Evolutionary conservation across 1,140 invertebrate genomes (phyloP), one percentile per base, ranked within the genome.

Genomic region (Drosophila busckii): DNA sequence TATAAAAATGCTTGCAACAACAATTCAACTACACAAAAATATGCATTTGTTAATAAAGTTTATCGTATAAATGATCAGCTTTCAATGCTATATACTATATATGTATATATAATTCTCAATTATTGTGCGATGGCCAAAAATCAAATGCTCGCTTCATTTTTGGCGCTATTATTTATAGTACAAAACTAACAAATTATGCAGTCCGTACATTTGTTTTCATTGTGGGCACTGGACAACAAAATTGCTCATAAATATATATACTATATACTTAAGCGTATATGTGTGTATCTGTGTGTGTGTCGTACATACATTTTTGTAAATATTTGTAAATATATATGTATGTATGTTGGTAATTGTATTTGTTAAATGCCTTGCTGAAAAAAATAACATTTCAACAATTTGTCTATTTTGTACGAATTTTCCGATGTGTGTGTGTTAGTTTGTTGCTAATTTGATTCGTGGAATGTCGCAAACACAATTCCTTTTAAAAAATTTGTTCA

Each of bases 281-380:
- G n/a, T n/a, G n/a, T n/a, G n/a, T n/a, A n/a, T n/a, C n/a, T n/a
- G n/a, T n/a, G n/a, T n/a, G n/a, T n/a, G n/a, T n/a, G n/a, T n/a
- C n/a, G n/a, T n/a, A n/a, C n/a, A n/a, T n/a, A n/a, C n/a, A n/a
- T 23, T 31, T 42, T 32, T 44, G 44, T 41, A 59, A 42, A 52
- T 58, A 41, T 19, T 20, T 9, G 23, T 34, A 44, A 44, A 64
- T 64, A 37, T 63, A 58, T 38, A 65, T 44, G 38, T 48, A 59
- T 50, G 70, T 61, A 59, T 60, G 63, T 44, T 41, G 10, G n/a
- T 10, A 28, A 16, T 16, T 49, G 49, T 80, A 67, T 44, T 80
- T 54, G 28, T 70, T 78, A 80, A 78, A 78, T 78, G 71, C 73
- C 58, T 80, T 49, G 80, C 73, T 80, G 73, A 80, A 78, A 75